A percentile compares a stretch with the other conserved stretches of the same genome.
phyloP scores from a whole-genome alignment of 1,140 invertebrate genomes.

The Fopius arisanus region DNA sequence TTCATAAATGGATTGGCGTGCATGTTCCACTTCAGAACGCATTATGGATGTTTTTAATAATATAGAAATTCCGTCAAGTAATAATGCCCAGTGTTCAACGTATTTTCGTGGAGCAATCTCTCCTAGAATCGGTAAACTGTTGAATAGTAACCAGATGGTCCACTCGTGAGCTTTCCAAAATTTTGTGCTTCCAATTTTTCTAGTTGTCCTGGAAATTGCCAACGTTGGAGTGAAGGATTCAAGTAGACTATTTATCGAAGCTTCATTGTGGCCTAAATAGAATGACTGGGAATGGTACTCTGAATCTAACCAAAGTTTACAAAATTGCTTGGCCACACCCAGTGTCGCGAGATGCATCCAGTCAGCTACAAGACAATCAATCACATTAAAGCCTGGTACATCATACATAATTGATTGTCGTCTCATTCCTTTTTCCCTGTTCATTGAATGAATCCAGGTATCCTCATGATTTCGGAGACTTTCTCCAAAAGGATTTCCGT shows the following conservation, averaged over 20 bases:
- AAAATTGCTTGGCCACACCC: slow-evolving; percentile 33
- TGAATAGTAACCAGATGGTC: slow-evolving; percentile 37
- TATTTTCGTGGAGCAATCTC: slow-evolving; percentile 31
- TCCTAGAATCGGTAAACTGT: slow-evolving; percentile 37
- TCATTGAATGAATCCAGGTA: slow-evolving; percentile 11
- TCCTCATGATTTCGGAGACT: slow-evolving; percentile 27
- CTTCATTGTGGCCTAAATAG: slow-evolving; percentile 31
- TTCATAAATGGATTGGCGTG: slow-evolving; percentile 30
- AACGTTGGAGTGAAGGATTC: slow-evolving; percentile 35
- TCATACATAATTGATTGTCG: slow-evolving; percentile 30
- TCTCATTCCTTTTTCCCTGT: slow-evolving; percentile 31
- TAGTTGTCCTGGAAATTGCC: slow-evolving; percentile 38
- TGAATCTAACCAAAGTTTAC: slow-evolving; percentile 38
- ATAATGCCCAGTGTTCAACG: slow-evolving; percentile 41
- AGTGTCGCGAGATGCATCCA: slow-evolving; percentile 44
- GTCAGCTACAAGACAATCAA: slow-evolving; percentile 37
- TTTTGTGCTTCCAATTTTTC: slow-evolving; percentile 30
- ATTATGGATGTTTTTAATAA: slow-evolving; percentile 32
- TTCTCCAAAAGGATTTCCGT: slow-evolving; percentile 30
- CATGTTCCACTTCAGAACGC: slow-evolving; percentile 28
- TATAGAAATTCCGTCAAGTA: slow-evolving; percentile 38
- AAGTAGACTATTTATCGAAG: slow-evolving; percentile 25
- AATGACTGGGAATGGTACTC: slow-evolving; percentile 24
- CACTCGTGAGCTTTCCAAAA: slow-evolving; percentile 49
- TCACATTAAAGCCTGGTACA: slow-evolving; percentile 38